Base-by-base conservation (phyloP, 2,888 invertebrate genomes). In the Tillus elongatus region DNA sequence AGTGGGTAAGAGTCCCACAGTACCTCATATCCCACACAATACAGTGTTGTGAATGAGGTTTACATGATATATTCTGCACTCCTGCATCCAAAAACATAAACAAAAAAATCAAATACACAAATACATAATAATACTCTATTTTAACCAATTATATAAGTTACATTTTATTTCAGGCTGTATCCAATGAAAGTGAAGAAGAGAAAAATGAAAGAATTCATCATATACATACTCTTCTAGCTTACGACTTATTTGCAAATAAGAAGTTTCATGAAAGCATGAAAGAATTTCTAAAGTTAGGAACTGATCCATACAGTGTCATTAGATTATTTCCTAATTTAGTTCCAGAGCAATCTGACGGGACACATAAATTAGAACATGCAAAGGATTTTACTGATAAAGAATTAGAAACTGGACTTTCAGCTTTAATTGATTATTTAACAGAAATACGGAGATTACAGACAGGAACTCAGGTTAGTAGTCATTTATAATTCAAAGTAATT, bases 301-400 rank as follows among this genome's bases (percentile, higher is more conserved):
- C 91, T 3, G 95, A 97, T 68, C 93, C 96, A 0, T 85, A 89
- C 30, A 88, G 93, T 60, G 96, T 98, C 6, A 95, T 98, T 44
- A 81, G 90, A 42, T 69, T 98, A 15, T 96, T 91, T 66, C 96
- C 97, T 0, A 88, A 90, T 58, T 68, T 98, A 33, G 74, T 67
- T 31, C 66, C 67, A 3, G 75, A 75, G 46, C 60, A 66, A 27
- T 51, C 53, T 14, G 65, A 63, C 41, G 54, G 54, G n/a, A 54
- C 61, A 19, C 67, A 69, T 33, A 46, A 49, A 29, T 56, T 57
- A 13, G 66, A 68, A 40, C 52, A 62, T 13, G 48, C 53, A 3
- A 57, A 79, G 30, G 76, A 77, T 44, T 66, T 92, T 36, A 80
- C 83, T 45, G 88, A 86, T 32, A 80, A 80, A 41, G 91, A 95